Evolutionary conservation across 2,797 vertebrate genomes (phyloP), one percentile per base, ranked within the genome.

Genomic region (Myotis findleyi): DNA sequence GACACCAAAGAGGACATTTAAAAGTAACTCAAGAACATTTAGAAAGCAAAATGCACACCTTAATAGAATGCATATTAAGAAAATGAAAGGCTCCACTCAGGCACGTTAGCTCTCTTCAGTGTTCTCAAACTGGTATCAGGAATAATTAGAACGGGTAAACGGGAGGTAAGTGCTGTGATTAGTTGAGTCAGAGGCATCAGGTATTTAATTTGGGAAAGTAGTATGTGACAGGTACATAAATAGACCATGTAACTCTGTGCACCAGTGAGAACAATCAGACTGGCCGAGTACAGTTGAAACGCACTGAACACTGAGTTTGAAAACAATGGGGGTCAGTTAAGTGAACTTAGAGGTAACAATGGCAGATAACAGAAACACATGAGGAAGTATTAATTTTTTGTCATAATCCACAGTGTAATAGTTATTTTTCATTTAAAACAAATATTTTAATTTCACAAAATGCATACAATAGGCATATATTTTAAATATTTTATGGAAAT

Each of bases 11-110:
- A 81, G 57, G 87, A 84, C 33, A 95, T 90, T 95, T 84, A 55
- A 87, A 89, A 77, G 86, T 71, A 95, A 93, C 25, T 82, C 68
- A 27, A 94, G 77, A 80, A 21, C 62, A 90, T 87, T 92, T 73
- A 82, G 14, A 88, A 92, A 88, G n/a, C 66, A 93, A 94, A 94
- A 80, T 51, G n/a, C 38, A 76, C 7, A 76, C 20, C 10, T 89
- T 95, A 81, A 94, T 93, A 69, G 53, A 92, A 93, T 62, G 57
- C 16, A 77, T 95, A 82, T 96, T 95, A 95, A 95, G 81, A 75
- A 93, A 95, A 92, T 88, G 73, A 90, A 96, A 95, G 38, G 66
- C 30, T 79, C 79, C 51, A 71, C 44, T 94, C 27, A 66, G 51
- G 84, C 38, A 91, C 16, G 13, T 93, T 89, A 95, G 68, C 11